These are phyloP conservation scores for Parelbella ahira DNA, from an alignment of 2,888 invertebrate species.

Conservation along the genomic window DNA sequence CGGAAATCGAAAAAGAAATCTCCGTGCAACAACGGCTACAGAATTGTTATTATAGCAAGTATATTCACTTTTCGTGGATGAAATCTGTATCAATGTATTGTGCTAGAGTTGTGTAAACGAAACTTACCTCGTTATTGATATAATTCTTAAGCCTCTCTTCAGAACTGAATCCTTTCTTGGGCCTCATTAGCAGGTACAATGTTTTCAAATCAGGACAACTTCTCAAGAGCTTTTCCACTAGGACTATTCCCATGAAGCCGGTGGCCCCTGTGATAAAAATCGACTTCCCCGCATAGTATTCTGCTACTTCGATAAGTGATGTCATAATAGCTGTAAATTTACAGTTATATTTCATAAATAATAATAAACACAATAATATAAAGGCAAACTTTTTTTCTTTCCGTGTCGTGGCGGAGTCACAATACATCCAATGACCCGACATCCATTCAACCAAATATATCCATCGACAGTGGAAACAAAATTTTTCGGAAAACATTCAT, in stretches of 20 bases:
- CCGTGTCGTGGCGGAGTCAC: too few species aligned
- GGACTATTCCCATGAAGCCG: constrained; percentile 90
- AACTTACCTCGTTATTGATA: constrained; percentile 59
- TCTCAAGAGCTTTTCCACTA: constrained; percentile 87
- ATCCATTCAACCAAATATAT: too few species aligned
- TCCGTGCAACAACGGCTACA: too few species aligned
- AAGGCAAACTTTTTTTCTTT: too few species aligned
- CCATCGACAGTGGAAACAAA: too few species aligned
- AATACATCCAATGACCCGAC: too few species aligned
- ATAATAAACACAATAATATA: too few species aligned
- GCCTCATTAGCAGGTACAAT: constrained; percentile 86
- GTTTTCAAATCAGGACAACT: constrained; percentile 83
- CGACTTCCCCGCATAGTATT: constrained; percentile 81
- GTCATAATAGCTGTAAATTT: constrained; percentile 1
- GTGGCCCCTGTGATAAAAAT: constrained; percentile 88
- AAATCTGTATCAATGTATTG: not conserved
- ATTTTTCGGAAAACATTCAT: too few species aligned
- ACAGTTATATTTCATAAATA: too few species aligned
- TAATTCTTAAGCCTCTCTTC: constrained; percentile 80
- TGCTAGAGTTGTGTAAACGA: not conserved
- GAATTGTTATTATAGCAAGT: too few species aligned
- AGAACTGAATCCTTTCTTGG: constrained; percentile 84
- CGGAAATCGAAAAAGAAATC: too few species aligned
- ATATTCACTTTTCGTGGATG: too few species aligned
- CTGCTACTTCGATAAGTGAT: constrained; percentile 34